Base-by-base conservation (phyloP, 23 tunicate species). In the Diplosoma virens region DNA sequence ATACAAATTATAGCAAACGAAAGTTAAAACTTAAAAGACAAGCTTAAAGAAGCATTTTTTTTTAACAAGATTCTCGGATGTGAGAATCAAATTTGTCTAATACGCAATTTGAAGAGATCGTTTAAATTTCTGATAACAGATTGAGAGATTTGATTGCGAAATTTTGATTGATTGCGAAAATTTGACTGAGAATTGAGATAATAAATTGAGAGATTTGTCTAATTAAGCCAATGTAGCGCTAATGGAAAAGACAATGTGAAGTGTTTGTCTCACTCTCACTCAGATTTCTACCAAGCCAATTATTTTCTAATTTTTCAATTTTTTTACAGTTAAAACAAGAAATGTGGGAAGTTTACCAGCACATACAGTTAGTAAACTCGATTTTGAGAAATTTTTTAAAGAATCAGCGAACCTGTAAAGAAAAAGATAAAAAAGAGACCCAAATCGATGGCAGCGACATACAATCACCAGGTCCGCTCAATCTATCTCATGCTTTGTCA, bases 291-390 rank as follows among this genome's bases (percentile, higher is more conserved):
- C 11, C 11, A 46, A 46, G 16, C 16, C 16, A 11, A 46, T 46
- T 11, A 46, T n/a, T n/a, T n/a, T n/a, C n/a, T n/a, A 58, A 7
- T 7, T 5, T 17, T 11, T 5, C 65, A 7, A 7, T 66, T 70
- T 3, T 22, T 36, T 52, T 68, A 24, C 47, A 84, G 90, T 37
- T 77, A n/a, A 84, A 84, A 32, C 90, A 84, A 67, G 83, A 84
- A 14, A 67, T 84, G 82, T 84, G 78, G 83, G 75, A 84, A 45
- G 22, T 53, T 0, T 77, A 84, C 71, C 90, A 84, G 30, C 48
- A 54, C 1, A 65, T 84, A 2, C 70, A 67, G 24, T 37, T 83
- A 0, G 67, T 47, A 46, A 32, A 75, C 60, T 26, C 78, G 1
- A 35, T 25, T 1, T 34, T 84, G 2, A 78, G 83, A 1, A 41